Evolutionary conservation across 2,113 vertebrate genomes (phyloP), one percentile per base, ranked within the genome.

Genomic region (Cranoglanis bouderius): DNA sequence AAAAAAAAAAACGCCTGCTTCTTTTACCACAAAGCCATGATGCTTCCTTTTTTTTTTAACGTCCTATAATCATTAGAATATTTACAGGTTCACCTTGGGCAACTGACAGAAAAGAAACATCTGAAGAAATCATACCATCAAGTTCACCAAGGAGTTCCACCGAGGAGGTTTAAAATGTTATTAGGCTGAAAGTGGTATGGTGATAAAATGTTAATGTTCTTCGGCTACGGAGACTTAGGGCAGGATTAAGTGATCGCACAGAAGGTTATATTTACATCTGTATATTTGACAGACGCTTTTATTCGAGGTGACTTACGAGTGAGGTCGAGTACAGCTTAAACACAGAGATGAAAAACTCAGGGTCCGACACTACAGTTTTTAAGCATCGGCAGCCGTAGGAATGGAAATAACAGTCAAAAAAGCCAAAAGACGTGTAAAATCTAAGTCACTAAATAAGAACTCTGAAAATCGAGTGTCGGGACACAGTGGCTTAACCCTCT

Each of bases 41-140:
- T 10, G 72, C 53, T 40, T 86, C 59, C 26, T 40, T 82, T 82
- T 59, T 82, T 82, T 46, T 8, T 4, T 3, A 4, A 53, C 5
- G 77, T 67, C 7, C 32, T 38, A 3, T 82, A 87, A 82, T 82
- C 46, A 29, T 57, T 49, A 2, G 29, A 57, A 65, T 82, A 53
- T 87, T 87, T 87, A 87, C n/a, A 53, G 32, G 46, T 82, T 82
- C 77, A 32, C 61, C 59, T 80, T 40, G 40, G 32, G 46, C 10
- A 14, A 5, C 1, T 81, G 43, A 53, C 46, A 67, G 32, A 35
- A 61, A 29, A 38, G 16, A 82, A 40, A 40, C 46, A 29, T 26
- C 67, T 21, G 85, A 86, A 43, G 67, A 32, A 86, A 86, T 59
- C 67, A 6, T 29, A 75, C 51, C 14, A 70, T 49, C 7, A 3